A percentile compares a stretch with the other conserved stretches of the same genome.
Evolutionary conservation across 2,113 vertebrate genomes (phyloP).

Genomic region (Pomatorhinus ruficollis): DNA sequence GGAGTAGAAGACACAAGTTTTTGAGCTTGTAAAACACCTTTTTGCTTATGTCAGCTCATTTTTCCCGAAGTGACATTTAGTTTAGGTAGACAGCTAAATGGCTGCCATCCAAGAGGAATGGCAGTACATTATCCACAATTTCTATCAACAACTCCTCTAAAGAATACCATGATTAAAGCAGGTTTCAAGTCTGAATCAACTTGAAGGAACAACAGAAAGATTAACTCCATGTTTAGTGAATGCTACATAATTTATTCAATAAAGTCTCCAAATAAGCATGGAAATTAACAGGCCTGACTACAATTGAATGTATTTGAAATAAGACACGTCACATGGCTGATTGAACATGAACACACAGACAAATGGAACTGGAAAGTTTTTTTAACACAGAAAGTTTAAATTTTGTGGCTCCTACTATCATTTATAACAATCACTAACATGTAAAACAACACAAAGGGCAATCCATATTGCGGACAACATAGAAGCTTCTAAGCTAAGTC

Average conservation of each 20-base stretch:
- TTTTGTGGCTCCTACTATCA: conserved; percentile 10
- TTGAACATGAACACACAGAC: conserved; percentile 55
- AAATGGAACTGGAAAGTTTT: conserved; percentile 46
- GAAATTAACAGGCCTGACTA: conserved; percentile 40
- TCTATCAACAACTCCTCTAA: neutral
- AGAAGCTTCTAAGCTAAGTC: neutral
- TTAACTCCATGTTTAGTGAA: conserved; percentile 41
- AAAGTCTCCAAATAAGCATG: conserved; percentile 21
- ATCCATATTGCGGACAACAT: conserved; percentile 5
- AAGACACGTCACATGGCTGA: conserved; percentile 53
- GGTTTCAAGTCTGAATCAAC: neutral
- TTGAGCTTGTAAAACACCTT: neutral
- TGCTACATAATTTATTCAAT: conserved; percentile 34
- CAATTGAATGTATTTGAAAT: conserved; percentile 48
- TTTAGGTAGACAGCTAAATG: neutral
- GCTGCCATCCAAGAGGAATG: neutral
- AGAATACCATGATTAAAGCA: neutral
- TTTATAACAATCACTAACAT: conserved; percentile 35
- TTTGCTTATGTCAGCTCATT: neutral
- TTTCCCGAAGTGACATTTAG: neutral
- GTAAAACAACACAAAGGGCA: conserved; percentile 41
- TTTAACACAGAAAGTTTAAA: conserved; percentile 42
- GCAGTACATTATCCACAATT: neutral
- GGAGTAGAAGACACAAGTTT: neutral
- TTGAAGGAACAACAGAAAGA: conserved; percentile 27